Base-by-base conservation (phyloP, 2,113 vertebrate species). In the Macquaria ambigua region DNA sequence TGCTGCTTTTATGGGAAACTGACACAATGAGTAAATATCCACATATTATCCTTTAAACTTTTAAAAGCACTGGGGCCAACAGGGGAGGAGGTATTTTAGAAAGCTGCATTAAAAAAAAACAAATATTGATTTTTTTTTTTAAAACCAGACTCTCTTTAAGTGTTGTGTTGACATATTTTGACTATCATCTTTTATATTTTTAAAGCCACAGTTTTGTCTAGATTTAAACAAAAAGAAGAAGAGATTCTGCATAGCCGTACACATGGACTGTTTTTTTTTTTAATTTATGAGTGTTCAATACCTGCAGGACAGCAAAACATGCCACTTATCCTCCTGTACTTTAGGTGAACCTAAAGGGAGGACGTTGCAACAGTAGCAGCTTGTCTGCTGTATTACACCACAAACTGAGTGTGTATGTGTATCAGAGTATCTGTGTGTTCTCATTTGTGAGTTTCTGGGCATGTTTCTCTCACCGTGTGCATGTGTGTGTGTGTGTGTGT, bases 21-120 rank as follows among this genome's bases (percentile, higher is more conserved):
- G 93, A 93, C 90, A 92, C 82, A 84, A 84, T 84, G 89, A 95
- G 93, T 92, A 93, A 92, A 92, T 87, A 93, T 91, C 83, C 82
- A 89, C 81, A 86, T 76, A 81, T 79, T 85, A 82, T 88, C 78
- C 84, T 83, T 85, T 85, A 86, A 81, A 82, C 69, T 67, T 85
- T 87, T 91, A 89, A 89, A 93, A 93, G 88, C 89, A 67, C 58
- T 0, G 41, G 72, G 74, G 79, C 66, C 83, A 86, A 73, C 14
- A 59, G 81, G 66, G 28, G 52, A 69, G 18, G 53, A 71, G 75
- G 25, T 15, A 73, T 89, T 88, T 81, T 56, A 79, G 61, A 59
- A 70, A 69, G 48, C 50, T 28, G 53, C 68, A 83, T 77, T 58
- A 6, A 81, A 76, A 64, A 64, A 61, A 81, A 52, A 66, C 1